Conservation (phyloP, 2,888 invertebrate genomes). For the Ichneumoninae sp. region DNA sequence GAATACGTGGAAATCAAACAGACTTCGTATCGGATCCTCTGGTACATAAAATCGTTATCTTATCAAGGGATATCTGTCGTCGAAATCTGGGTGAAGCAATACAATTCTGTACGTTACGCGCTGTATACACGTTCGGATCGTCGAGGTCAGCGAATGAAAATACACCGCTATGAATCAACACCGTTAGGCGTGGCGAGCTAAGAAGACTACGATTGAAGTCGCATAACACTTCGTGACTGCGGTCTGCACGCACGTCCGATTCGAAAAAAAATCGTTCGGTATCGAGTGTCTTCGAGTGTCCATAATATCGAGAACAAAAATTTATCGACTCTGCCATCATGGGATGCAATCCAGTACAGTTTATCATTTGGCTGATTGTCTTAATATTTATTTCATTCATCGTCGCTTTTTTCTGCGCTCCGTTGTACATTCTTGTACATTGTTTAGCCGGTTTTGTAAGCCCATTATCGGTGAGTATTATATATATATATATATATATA, state of each 20-base stretch:
- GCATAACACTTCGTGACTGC: constrained; percentile 19
- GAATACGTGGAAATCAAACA: not conserved
- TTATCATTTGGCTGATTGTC: constrained; percentile 89
- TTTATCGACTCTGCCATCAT: constrained; percentile 33
- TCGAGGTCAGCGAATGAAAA: constrained; percentile 58
- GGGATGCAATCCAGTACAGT: constrained; percentile 87
- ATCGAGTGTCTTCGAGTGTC: not conserved
- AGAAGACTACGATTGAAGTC: not conserved
- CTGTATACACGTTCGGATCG: constrained; percentile 28
- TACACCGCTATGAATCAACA: constrained; percentile 67
- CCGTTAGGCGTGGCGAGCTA: constrained; percentile 54
- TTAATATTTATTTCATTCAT: constrained; percentile 89
- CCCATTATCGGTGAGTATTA: constrained; percentile 87
- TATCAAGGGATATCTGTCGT: constrained; percentile 38
- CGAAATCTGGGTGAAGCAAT: constrained; percentile 8
- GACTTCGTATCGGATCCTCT: not conserved
- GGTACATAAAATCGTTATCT: constrained; percentile 35
- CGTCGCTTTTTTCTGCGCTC: constrained; percentile 89
- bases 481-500: not conserved
- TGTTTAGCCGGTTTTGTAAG: constrained; percentile 90
- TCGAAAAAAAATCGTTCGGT: not conserved
- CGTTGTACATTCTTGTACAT: constrained; percentile 88
- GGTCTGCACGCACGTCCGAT: not conserved
- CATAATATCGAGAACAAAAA: not conserved
- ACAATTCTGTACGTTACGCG: not conserved